phyloP scores from a whole-genome alignment of 1,140 invertebrate species.

The Megalopta genalis region DNA sequence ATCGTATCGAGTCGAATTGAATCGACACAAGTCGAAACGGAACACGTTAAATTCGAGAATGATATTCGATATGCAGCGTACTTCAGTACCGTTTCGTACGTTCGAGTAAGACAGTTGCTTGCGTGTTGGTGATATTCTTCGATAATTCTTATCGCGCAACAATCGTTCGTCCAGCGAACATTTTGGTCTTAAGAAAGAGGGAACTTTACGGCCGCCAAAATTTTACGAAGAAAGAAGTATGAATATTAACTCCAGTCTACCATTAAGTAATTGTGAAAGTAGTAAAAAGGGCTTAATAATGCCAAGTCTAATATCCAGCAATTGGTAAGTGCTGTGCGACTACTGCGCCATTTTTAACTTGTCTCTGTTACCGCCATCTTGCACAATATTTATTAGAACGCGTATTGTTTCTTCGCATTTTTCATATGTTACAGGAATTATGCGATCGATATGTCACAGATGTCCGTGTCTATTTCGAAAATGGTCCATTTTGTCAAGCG shows the following conservation, averaged over 20 bases:
- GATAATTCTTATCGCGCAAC: constrained; percentile 15
- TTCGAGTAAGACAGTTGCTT: neutral
- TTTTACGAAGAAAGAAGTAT: constrained; percentile 78
- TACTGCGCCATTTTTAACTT: constrained; percentile 67
- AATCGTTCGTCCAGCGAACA: constrained; percentile 55
- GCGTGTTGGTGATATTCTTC: neutral
- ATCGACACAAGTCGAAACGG: neutral
- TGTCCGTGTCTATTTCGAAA: too few relatives aligned
- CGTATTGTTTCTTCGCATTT: constrained; percentile 17
- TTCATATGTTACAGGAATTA: neutral
- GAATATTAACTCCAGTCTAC: constrained; percentile 78
- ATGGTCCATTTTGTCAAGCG: neutral
- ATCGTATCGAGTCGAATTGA: neutral
- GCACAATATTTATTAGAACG: constrained; percentile 32
- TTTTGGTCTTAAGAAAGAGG: constrained; percentile 43
- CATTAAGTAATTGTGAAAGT: constrained; percentile 79
- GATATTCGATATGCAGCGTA: constrained; percentile 3
- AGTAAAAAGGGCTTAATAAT: constrained; percentile 79
- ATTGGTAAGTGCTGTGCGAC: constrained; percentile 74
- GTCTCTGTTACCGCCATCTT: constrained; percentile 62
- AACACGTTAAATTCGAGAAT: neutral
- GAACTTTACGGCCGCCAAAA: constrained; percentile 67
- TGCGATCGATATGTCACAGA: neutral
- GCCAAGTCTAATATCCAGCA: constrained; percentile 79
- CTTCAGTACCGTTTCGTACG: constrained; percentile 42